A percentile compares a stretch with the other conserved stretches of the same genome.
Conservation (phyloP, 2,888 invertebrate genomes). For the Strigamia transsilvanica region DNA sequence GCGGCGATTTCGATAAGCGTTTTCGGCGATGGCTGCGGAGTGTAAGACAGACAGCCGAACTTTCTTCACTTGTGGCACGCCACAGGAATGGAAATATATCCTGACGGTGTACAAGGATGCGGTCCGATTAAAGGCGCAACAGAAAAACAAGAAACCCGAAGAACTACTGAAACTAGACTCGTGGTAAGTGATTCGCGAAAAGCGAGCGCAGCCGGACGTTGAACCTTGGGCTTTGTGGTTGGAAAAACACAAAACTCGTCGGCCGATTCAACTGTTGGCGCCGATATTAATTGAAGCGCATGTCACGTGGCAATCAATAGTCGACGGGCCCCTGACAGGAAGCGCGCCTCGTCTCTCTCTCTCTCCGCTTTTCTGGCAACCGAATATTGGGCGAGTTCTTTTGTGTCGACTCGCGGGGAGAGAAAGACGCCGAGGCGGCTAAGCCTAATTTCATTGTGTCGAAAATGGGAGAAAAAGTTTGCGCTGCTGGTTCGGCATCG, state of each 20-base stretch:
- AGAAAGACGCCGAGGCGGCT: background rate
- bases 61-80: constrained; percentile 89
- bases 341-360: background rate
- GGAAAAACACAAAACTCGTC: constrained; percentile 29
- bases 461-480: too few species aligned
- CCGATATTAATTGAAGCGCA: constrained; percentile 53
- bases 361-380: background rate
- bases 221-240: constrained; percentile 50
- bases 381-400: constrained; percentile 29
- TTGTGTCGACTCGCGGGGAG: background rate
- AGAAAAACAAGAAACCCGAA: constrained; percentile 90
- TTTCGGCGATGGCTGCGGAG: constrained; percentile 70
- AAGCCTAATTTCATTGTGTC: constrained; percentile 51
- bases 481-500: too few species aligned
- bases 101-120: constrained; percentile 91
- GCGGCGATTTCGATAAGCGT: constrained; percentile 5
- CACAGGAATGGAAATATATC: constrained; percentile 83
- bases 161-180: constrained; percentile 94
- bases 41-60: constrained; percentile 83
- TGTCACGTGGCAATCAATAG: constrained; percentile 77
- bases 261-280: constrained; percentile 45
- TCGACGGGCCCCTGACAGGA: constrained; percentile 28
- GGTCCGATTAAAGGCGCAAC: constrained; percentile 86
- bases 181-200: constrained; percentile 74
- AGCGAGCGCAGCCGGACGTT: background rate